phyloP scores from a whole-genome alignment of 2,888 invertebrate genomes.

The Drosophila quinaria region DNA sequence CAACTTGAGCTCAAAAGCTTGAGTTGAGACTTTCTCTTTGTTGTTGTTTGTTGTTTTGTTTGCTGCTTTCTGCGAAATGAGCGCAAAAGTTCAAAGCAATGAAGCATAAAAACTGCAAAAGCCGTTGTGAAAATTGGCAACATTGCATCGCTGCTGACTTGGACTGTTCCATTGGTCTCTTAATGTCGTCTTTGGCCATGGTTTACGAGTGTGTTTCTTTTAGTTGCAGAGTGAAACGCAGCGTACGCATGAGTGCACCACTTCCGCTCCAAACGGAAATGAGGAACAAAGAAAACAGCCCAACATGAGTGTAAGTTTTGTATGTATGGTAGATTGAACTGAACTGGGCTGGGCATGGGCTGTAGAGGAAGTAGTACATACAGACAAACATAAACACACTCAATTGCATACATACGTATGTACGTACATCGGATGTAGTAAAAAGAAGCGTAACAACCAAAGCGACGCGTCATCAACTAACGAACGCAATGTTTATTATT shows the following conservation, averaged over 20 bases:
- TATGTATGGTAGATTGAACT: slow-evolving; percentile 6
- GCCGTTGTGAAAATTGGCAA: slow-evolving; percentile 66
- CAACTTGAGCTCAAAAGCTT: slow-evolving; percentile 51
- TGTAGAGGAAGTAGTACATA: slow-evolving; percentile 57
- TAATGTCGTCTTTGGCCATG: slow-evolving; percentile 42
- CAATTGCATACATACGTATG: slow-evolving; percentile 18
- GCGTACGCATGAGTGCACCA: slow-evolving; percentile 78
- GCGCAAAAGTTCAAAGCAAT: slow-evolving; percentile 81
- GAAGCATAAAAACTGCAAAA: slow-evolving; percentile 66
- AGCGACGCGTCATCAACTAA: slow-evolving; percentile 52
- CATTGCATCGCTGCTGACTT: slow-evolving; percentile 37
- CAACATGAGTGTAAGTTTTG: slow-evolving; percentile 24
- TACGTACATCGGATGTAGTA: slow-evolving; percentile 43
- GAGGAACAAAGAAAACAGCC: slow-evolving; percentile 59
- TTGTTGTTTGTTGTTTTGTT: slow-evolving; percentile 41
- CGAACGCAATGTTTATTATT: slow-evolving; percentile 46
- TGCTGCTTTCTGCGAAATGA: slow-evolving; percentile 50
- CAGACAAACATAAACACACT: slow-evolving; percentile 15
- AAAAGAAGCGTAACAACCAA: slow-evolving; percentile 27
- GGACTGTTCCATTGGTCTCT: slow-evolving; percentile 5
- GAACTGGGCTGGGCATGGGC: slow-evolving; percentile 27
- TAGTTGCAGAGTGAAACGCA: slow-evolving; percentile 59
- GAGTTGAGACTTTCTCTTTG: slow-evolving; percentile 77
- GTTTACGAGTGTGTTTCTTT: slow-evolving; percentile 26
- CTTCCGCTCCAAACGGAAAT: slow-evolving; percentile 78